phyloP scores from a whole-genome alignment of 2,797 vertebrate genomes.

The Poecilia picta region DNA sequence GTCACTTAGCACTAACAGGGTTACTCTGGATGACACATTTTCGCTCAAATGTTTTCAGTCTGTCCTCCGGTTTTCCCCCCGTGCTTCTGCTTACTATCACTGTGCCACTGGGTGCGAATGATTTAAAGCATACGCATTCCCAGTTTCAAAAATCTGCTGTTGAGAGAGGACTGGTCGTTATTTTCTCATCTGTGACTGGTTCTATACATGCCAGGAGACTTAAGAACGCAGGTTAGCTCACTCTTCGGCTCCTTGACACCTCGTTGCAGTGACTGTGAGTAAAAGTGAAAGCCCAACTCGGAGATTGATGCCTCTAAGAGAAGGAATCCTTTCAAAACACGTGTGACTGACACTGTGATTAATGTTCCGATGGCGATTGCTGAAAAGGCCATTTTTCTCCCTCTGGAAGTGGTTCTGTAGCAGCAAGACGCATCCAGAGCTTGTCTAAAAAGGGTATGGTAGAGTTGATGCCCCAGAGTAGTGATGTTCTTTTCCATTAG shows the following conservation, averaged over 20 bases:
- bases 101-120: constrained; percentile 62
- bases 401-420: constrained; percentile 56
- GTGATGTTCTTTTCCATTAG: constrained; percentile 39
- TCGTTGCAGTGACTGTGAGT: constrained; percentile 68
- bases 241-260: constrained; percentile 67
- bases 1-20: constrained; percentile 84
- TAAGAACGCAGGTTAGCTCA: constrained; percentile 75
- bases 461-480: constrained; percentile 41
- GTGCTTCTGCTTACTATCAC: constrained; percentile 80
- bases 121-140: constrained; percentile 83
- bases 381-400: constrained; percentile 55
- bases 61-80: constrained; percentile 57
- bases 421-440: constrained; percentile 37
- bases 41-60: constrained; percentile 69
- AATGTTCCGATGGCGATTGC: constrained; percentile 57
- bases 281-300: constrained; percentile 66
- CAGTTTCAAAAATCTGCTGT: constrained; percentile 78
- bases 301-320: constrained; percentile 69
- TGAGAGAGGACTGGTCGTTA: constrained; percentile 81
- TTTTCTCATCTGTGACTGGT: constrained; percentile 77
- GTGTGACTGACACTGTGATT: constrained; percentile 74
- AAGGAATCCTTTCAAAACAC: constrained; percentile 62
- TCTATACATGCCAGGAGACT: constrained; percentile 71
- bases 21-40: constrained; percentile 78
- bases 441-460: constrained; percentile 32